Evolutionary conservation across 2,888 invertebrate species (phyloP).

Genomic region (Nipponacmea schrenckii): DNA sequence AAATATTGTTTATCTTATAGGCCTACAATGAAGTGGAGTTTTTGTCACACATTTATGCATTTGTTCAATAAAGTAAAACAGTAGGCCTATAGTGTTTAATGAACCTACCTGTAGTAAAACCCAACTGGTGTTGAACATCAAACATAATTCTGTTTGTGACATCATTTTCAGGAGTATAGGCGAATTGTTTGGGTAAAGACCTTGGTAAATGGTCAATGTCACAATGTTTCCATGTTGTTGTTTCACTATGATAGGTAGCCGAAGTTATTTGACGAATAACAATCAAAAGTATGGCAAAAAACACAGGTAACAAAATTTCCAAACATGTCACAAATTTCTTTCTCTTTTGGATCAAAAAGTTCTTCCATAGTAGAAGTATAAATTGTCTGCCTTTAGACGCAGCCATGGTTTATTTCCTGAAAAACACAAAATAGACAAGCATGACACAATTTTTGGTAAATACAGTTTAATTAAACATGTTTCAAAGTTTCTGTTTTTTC

Average conservation of each 20-base stretch:
- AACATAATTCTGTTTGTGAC: slow-evolving; percentile 43
- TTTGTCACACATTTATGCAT: too few relatives aligned
- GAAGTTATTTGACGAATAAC: slow-evolving; percentile 77
- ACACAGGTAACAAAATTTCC: slow-evolving; percentile 72
- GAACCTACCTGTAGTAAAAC: slow-evolving; percentile 14
- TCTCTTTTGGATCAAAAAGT: slow-evolving; percentile 81
- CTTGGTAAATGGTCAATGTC: slow-evolving; percentile 30
- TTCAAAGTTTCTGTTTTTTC: too few relatives aligned
- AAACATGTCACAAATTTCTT: slow-evolving; percentile 75
- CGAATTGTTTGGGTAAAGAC: slow-evolving; percentile 32
- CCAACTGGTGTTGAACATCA: slow-evolving; percentile 10
- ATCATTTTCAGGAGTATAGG: slow-evolving; percentile 43
- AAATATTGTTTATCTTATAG: too few relatives aligned
- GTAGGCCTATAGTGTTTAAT: too few relatives aligned
- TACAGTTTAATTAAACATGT: too few relatives aligned
- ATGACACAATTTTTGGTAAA: too few relatives aligned
- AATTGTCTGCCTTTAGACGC: slow-evolving; percentile 68
- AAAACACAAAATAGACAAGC: too few relatives aligned
- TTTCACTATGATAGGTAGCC: slow-evolving; percentile 68
- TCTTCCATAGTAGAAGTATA: slow-evolving; percentile 83
- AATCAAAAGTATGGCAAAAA: slow-evolving; percentile 74
- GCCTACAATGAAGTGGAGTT: too few relatives aligned
- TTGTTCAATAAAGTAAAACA: not conserved
- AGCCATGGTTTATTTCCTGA: not conserved
- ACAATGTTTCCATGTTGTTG: slow-evolving; percentile 51